Conservation (phyloP, 2,888 invertebrate species). For the Cerastoderma edule region DNA sequence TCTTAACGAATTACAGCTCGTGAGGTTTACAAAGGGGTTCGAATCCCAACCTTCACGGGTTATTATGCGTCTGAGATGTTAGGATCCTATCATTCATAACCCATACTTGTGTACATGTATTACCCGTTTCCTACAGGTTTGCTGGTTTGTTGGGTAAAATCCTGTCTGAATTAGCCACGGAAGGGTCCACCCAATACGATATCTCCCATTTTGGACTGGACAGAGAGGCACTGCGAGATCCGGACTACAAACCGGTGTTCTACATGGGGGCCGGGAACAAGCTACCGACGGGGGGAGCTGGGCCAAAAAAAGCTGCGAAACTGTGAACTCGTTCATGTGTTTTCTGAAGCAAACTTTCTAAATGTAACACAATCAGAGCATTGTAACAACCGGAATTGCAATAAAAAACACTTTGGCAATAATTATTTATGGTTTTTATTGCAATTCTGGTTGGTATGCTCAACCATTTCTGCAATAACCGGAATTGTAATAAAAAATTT, state of each 20-base stretch:
- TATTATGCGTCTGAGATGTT: not conserved
- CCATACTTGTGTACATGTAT: not conserved
- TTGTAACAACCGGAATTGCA: no score
- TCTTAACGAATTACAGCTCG: not conserved
- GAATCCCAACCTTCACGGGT: not conserved
- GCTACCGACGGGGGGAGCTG: conserved; percentile 12
- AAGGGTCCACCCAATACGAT: conserved; percentile 75
- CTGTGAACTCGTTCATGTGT: no score
- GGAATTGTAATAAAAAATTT: no score
- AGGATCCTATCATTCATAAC: not conserved
- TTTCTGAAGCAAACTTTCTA: no score
- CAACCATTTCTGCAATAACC: no score
- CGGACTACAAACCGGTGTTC: conserved; percentile 67
- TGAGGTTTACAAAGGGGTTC: not conserved
- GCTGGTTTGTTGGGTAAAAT: conserved; percentile 80
- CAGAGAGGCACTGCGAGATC: conserved; percentile 74
- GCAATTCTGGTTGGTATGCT: no score
- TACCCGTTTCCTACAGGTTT: conserved; percentile 66
- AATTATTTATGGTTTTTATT: no score
- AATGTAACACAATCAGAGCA: no score
- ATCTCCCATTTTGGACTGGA: conserved; percentile 73
- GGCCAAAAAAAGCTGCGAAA: conserved; percentile 19
- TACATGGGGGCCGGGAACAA: conserved; percentile 55
- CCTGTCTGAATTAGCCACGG: conserved; percentile 77
- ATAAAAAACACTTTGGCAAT: no score